Base-by-base conservation (phyloP, 2,888 invertebrate species). In the Plagodis pulveraria region DNA sequence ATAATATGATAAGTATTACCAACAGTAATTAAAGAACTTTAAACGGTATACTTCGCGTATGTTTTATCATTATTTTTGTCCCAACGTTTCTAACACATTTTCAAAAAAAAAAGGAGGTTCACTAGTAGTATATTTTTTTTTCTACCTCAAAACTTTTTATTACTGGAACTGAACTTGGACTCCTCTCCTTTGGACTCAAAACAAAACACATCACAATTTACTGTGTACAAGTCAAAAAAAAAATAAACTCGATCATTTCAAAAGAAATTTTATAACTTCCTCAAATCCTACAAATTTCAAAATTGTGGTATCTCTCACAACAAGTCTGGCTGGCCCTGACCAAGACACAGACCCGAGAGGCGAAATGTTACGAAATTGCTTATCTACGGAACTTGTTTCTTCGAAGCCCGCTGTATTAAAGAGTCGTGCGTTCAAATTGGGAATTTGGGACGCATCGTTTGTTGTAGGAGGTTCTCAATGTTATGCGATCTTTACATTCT, bases 291-390 rank as follows among this genome's bases (percentile, higher is more conserved):
- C 50, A 56, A 47, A 48, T 54, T 43, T 54, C 44, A 41, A 45
- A 62, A 55, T 50, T 47, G 33, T 65, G 65, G 69, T 10, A 33
- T n/a, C 56, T 48, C 58, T 57, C 62, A 44, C 51, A 52, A 64
- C 66, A 56, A 62, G 68, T 70, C 67, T 60, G 69, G 70, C 77
- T 78, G 89, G 89, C 91, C 91, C 90, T 91, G 91, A 91, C 91
- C 91, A 89, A 90, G 91, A 91, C 91, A 87, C 80, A 83, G 82
- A 83, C 82, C 79, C 80, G 76, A 77, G 83, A 84, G 84, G 86
- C 83, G 77, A 84, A 86, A 86, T 86, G 83, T 88, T 90, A 91
- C 85, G 87, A 89, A 87, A 89, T 87, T 84, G 80, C 80, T 80
- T 78, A 82, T 82, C 79, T 79, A 76, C 69, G 70, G 77, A 85